phyloP scores from a whole-genome alignment of 2,888 invertebrate species.

The Pelosia muscerda region DNA sequence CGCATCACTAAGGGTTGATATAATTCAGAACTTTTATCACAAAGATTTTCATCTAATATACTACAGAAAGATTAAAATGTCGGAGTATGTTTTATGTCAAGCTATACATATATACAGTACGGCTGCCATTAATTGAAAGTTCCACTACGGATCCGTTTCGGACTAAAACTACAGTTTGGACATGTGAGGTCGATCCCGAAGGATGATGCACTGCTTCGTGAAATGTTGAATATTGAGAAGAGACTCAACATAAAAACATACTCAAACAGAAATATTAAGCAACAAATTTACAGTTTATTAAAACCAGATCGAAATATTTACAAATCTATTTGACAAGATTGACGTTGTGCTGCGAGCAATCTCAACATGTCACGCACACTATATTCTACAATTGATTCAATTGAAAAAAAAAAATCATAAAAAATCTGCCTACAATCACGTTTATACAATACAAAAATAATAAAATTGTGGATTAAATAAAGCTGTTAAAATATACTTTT shows the following conservation, averaged over 20 bases:
- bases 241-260: slow-evolving; percentile 63
- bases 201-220: too few species aligned
- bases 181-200: too few species aligned
- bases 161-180: slow-evolving; percentile 25
- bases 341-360: slow-evolving; percentile 52
- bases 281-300: slow-evolving; percentile 68
- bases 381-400: slow-evolving; percentile 66
- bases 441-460: slow-evolving; percentile 75
- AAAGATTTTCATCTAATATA: slow-evolving; percentile 76
- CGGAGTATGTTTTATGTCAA: slow-evolving; percentile 63
- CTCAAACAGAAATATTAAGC: slow-evolving; percentile 67
- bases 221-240: slow-evolving; percentile 14
- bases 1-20: slow-evolving; percentile 76
- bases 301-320: slow-evolving; percentile 80
- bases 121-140: slow-evolving; percentile 40
- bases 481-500: slow-evolving; percentile 65
- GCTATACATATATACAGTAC: slow-evolving; percentile 31
- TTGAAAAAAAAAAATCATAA: slow-evolving; percentile 61
- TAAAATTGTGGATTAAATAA: slow-evolving; percentile 75
- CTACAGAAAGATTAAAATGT: slow-evolving; percentile 72
- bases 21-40: slow-evolving; percentile 79
- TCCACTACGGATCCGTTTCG: slow-evolving; percentile 26
- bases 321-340: slow-evolving; percentile 63
- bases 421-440: slow-evolving; percentile 58
- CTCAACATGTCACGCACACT: slow-evolving; percentile 56